Conservation (phyloP, 2,797 vertebrate genomes). For the Sylvia borin region DNA sequence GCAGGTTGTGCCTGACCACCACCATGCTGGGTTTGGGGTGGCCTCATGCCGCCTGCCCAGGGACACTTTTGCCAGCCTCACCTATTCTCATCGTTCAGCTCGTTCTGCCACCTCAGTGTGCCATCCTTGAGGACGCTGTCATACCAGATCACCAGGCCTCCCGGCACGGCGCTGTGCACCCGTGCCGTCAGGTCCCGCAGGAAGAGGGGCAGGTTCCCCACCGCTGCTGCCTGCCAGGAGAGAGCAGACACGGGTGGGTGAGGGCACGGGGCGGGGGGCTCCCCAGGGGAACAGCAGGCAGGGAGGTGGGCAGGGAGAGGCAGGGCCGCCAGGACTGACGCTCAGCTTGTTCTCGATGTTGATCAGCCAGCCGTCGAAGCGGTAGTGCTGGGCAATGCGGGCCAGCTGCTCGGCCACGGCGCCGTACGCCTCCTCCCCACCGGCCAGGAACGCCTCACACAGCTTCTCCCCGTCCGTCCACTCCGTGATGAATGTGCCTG, state of each 20-base stretch:
- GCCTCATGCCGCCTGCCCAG: rapidly evolving
- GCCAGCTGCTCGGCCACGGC: constrained; percentile 85
- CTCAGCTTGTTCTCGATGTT: constrained; percentile 92
- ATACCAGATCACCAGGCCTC: constrained; percentile 91
- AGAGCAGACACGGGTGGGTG: neutral
- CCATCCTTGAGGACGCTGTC: constrained; percentile 87
- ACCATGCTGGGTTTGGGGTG: rapidly evolving
- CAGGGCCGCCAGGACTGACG: constrained; percentile 72
- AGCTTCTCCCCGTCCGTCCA: constrained; percentile 79
- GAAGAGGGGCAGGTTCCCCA: constrained; percentile 80
- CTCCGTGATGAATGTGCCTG: constrained; percentile 96
- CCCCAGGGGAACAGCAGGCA: rapidly evolving
- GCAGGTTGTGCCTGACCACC: rapidly evolving
- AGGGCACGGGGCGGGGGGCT: rapidly evolving
- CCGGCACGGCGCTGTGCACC: constrained; percentile 79
- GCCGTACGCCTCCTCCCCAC: constrained; percentile 76
- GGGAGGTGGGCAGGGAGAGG: neutral
- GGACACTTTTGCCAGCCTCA: neutral
- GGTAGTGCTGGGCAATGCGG: constrained; percentile 83
- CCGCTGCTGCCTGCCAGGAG: constrained; percentile 64
- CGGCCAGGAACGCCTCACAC: constrained; percentile 87
- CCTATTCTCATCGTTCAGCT: constrained; percentile 88
- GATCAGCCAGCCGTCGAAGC: constrained; percentile 93
- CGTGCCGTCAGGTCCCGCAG: constrained; percentile 83
- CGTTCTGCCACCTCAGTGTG: constrained; percentile 88